Percentiles rank a stretch among this genome's conserved stretches.
Conservation (phyloP, 92 coral and sea anemone species). For the Metridium senile region DNA sequence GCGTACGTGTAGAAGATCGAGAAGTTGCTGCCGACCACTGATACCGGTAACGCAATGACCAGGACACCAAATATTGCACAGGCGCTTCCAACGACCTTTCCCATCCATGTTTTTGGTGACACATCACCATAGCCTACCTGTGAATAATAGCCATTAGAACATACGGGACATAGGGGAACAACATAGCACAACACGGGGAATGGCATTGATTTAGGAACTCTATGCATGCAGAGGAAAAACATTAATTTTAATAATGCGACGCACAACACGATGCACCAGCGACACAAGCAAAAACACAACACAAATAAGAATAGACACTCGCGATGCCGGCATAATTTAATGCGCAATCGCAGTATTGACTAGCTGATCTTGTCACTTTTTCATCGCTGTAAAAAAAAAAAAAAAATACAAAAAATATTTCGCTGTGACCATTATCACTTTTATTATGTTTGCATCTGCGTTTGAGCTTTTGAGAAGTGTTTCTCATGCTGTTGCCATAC, state of each 20-base stretch:
- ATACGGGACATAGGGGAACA: not conserved
- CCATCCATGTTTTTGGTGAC: slow-evolving; percentile 93
- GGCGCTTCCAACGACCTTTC: slow-evolving; percentile 93
- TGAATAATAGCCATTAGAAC: slow-evolving; percentile 3
- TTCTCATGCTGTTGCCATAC: slow-evolving; percentile 10
- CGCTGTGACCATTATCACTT: too few relatives aligned
- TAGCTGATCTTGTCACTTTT: too few relatives aligned
- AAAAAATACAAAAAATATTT: too few relatives aligned
- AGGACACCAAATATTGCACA: slow-evolving; percentile 99
- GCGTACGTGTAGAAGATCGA: slow-evolving; percentile 95
- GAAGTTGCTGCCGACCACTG: slow-evolving; percentile 96
- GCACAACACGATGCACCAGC: too few relatives aligned
- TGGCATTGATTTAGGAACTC: not conserved
- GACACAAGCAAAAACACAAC: too few relatives aligned
- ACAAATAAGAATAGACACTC: too few relatives aligned
- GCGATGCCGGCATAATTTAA: too few relatives aligned
- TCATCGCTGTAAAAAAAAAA: too few relatives aligned
- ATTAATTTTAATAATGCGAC: too few relatives aligned
- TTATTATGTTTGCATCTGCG: not conserved
- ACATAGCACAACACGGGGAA: not conserved
- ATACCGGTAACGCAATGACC: slow-evolving; percentile 97
- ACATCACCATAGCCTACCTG: slow-evolving; percentile 99
- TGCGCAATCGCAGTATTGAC: too few relatives aligned
- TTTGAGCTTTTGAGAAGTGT: not conserved
- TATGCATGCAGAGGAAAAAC: too few relatives aligned